Evolutionary conservation across 2,113 vertebrate genomes (phyloP).

Genomic region (Gobiocypris rarus): DNA sequence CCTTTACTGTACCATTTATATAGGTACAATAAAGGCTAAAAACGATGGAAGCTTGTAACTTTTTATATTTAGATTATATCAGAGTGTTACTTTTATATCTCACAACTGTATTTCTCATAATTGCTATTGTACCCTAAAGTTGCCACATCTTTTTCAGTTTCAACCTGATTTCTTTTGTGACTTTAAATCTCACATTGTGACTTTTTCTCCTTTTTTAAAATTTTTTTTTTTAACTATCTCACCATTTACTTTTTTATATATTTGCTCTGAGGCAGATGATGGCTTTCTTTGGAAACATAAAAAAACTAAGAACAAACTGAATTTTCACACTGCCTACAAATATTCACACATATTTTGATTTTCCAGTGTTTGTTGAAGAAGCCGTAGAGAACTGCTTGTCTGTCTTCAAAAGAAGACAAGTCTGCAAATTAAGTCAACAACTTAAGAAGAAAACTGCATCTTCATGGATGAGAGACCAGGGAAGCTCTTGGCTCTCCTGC

Average conservation of each 20-base stretch:
- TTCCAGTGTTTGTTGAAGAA: conserved; percentile 20
- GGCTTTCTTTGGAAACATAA: background rate
- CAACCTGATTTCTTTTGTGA: no score
- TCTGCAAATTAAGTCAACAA: conserved; percentile 42
- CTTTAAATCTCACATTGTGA: background rate
- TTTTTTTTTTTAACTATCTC: no score
- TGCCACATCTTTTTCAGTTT: no score
- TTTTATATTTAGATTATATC: no score
- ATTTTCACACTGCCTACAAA: conserved; percentile 16
- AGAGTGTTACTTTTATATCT: no score
- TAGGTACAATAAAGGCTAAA: no score
- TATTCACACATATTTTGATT: background rate
- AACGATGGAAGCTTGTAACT: no score
- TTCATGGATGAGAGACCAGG: conserved; percentile 55
- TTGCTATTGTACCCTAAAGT: no score
- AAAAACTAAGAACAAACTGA: background rate
- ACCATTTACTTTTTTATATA: background rate
- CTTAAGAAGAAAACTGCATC: conserved; percentile 37
- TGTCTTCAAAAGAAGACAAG: conserved; percentile 17
- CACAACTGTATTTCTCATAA: no score
- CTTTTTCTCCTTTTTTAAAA: background rate
- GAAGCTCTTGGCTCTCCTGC: conserved; percentile 60
- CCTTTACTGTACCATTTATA: no score
- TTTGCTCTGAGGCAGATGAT: background rate
- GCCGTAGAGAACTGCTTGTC: background rate